Evolutionary conservation across 2,888 invertebrate genomes (phyloP), one percentile per base, ranked within the genome.

Genomic region (Homarus gammarus): DNA sequence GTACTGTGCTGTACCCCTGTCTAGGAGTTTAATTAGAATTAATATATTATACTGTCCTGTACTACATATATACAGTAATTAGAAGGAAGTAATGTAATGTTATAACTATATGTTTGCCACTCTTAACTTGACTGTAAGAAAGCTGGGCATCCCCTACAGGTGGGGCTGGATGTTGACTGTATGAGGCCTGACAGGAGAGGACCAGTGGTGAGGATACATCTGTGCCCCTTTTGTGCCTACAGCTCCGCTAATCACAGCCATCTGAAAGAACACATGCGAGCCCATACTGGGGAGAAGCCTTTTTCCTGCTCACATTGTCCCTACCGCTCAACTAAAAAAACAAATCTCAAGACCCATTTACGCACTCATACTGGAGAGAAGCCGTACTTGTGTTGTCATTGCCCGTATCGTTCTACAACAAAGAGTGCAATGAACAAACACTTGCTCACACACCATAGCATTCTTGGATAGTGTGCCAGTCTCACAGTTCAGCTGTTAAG

Each of bases 271-370:
- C 90, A 87, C 77, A 90, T 90, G 90, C 61, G 90, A 49, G 83
- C 83, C 33, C 90, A 90, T 40, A 90, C 90, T 8, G 90, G 90
- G 56, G 90, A 90, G 49, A 90, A 90, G 78, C 90, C 90, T 10
- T 90, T 86, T 61, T 73, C 90, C 56, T 87, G 90, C 61, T 40
- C 70, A 22, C 86, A 83, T 44, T 90, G 87, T 38, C 83, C 87
- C 2, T 90, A 90, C 44, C 75, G 90, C 12, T 73, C 90, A 18
- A 61, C 90, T 22, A 87, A 90, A 73, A 82, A 86, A 40, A 86
- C 82, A 31, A 86, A 90, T 56, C 36, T 90, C 70, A 87, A 87
- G 56, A 90, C 85, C 2, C 89, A 89, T 56, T 78, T 84, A 84
- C 89, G 89, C 27, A 89, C 78, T 22, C 89, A 89, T 38, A 89